Evolutionary conservation across 1,140 invertebrate genomes (phyloP).

Genomic region (Papilio polytes): DNA sequence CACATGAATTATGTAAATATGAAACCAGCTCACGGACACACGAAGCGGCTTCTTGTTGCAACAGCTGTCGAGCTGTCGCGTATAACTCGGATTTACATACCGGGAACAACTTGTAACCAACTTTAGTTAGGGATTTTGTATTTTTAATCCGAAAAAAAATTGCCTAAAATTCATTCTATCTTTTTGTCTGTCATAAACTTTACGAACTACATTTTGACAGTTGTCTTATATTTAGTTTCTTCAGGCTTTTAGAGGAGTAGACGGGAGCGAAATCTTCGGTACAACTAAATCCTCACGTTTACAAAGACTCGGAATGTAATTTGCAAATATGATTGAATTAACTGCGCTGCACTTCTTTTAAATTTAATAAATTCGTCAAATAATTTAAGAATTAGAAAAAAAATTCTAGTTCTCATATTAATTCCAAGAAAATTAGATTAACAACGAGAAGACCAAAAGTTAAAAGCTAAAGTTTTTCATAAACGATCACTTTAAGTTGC

Average conservation of each 20-base stretch:
- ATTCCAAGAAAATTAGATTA: not conserved
- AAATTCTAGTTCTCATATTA: too few relatives aligned
- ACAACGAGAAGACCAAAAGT: not conserved
- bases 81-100: constrained; percentile 18
- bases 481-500: constrained; percentile 16
- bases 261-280: too few relatives aligned
- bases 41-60: constrained; percentile 23
- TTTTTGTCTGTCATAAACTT: not conserved
- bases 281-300: too few relatives aligned
- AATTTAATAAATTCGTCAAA: too few relatives aligned
- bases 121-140: constrained; percentile 21
- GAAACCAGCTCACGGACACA: constrained; percentile 22
- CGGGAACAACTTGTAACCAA: constrained; percentile 25
- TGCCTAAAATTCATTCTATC: not conserved
- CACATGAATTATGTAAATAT: constrained; percentile 25
- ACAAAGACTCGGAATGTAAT: too few relatives aligned
- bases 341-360: too few relatives aligned
- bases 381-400: too few relatives aligned
- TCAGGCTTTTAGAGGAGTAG: not conserved
- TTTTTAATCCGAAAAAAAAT: not conserved
- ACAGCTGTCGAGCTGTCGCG: constrained; percentile 8
- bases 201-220: not conserved
- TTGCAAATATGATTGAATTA: too few relatives aligned
- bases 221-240: not conserved
- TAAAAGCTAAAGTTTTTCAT: not conserved